Base-by-base conservation (phyloP, 2,113 vertebrate species). In the Todiramphus saurophagus region DNA sequence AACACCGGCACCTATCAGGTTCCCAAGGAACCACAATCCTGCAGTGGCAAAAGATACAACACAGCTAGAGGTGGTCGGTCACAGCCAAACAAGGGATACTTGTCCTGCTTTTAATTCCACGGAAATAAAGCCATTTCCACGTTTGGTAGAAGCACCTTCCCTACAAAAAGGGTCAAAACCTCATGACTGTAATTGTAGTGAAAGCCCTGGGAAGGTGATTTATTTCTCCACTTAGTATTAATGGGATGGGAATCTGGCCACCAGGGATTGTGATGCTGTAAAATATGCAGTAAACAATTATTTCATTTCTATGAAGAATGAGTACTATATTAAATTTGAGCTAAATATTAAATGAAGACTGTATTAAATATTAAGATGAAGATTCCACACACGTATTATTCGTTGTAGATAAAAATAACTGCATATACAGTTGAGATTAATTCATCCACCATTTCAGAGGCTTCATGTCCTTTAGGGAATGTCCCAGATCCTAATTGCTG, bases 331-430 rank as follows among this genome's bases (percentile, higher is more conserved):
- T 82, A 89, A 67, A 93, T 89, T 87, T 91, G 44, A 76, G 63
- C 74, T 96, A 96, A 97, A 94, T 94, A 96, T 95, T 97, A 91
- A 95, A 95, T 82, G 81, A 96, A 83, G 53, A 90, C 43, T 33
- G 31, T 53, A 81, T 93, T 95, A 90, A 94, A 96, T 84, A 96
- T 92, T 95, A 91, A 96, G 64, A 89, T 83, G 58, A 91, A 84
- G 67, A 94, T 84, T 94, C 46, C 31, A 91, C 51, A 87, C 39
- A 79, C 6, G 16, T 64, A 83, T 63, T 50, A 73, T 84, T 93
- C 83, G 59, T 66, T 92, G 87, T 78, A 67, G 83, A 89, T 44
- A 94, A 94, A 96, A 96, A 91, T 60, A 96, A 93, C 67, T 64
- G 30, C 76, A 68, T 83, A 60, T 19, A 48, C 15, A 53, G 64